Evolutionary conservation across 2,113 vertebrate genomes (phyloP).

Genomic region (Poicephalus meyeri): DNA sequence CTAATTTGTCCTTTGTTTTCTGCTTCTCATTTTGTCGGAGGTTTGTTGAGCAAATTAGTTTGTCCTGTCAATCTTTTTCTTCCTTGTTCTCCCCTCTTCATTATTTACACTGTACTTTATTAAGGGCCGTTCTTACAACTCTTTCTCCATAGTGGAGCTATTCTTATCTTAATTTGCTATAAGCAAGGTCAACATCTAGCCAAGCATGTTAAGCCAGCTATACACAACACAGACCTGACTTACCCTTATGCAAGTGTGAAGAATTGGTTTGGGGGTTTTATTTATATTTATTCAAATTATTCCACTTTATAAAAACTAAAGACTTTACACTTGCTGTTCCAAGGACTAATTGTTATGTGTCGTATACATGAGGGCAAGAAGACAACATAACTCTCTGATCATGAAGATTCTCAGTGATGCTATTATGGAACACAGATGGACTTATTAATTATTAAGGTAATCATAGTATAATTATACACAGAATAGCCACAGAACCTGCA

Average conservation of each 20-base stretch:
- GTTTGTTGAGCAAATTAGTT: neutral
- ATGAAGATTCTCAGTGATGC: neutral
- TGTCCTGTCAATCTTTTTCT: neutral
- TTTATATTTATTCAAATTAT: neutral
- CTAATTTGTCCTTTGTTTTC: neutral
- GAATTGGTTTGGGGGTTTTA: accelerated
- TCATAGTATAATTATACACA: neutral
- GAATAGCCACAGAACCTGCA: neutral
- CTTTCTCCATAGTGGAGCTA: neutral
- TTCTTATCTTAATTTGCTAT: neutral
- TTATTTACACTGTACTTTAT: neutral
- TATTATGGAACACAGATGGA: neutral
- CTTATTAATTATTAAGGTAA: neutral
- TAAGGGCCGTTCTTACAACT: neutral
- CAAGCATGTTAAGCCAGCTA: neutral
- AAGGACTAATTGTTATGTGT: neutral
- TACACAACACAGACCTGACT: neutral
- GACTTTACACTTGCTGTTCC: neutral
- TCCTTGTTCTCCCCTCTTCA: neutral
- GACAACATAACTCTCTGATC: neutral
- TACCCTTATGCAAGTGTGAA: neutral
- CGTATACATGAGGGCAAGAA: accelerated
- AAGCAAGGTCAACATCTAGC: neutral
- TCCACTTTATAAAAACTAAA: neutral
- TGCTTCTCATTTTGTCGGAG: neutral